Conservation (phyloP, 2,888 invertebrate species). For the Uloborus plumipes region DNA sequence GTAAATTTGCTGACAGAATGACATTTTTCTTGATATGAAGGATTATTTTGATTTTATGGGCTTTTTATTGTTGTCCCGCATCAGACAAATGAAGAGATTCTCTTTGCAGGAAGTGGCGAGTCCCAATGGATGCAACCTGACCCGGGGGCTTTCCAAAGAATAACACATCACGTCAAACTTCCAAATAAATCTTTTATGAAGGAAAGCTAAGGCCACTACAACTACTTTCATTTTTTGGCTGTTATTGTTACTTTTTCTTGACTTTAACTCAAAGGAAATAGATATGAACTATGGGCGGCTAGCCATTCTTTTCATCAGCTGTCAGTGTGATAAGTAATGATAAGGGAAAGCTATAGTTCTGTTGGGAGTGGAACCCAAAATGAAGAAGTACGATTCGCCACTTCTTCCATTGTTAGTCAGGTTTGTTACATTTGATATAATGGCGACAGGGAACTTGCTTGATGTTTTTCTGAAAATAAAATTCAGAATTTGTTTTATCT, state of each 20-base stretch:
- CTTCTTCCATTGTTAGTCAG: conserved; percentile 20
- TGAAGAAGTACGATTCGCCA: not conserved
- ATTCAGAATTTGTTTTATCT: no score
- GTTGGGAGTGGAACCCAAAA: not conserved
- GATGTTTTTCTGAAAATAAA: no score
- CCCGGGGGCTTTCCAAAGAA: conserved; percentile 27
- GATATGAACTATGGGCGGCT: conserved; percentile 52
- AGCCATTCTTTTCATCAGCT: conserved; percentile 51
- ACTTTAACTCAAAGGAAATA: conserved; percentile 59
- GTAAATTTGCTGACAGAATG: no score
- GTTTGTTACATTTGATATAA: conserved; percentile 25
- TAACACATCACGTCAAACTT: conserved; percentile 46
- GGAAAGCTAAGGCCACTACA: conserved; percentile 28
- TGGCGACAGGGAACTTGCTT: not conserved
- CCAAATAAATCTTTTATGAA: conserved; percentile 50
- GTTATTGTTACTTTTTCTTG: conserved; percentile 40
- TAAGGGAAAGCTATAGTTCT: conserved; percentile 33
- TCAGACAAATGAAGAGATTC: conserved; percentile 44
- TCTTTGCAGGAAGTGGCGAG: conserved; percentile 23
- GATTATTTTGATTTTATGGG: no score
- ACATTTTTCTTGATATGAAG: no score
- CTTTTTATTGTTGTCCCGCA: not conserved
- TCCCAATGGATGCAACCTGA: conserved; percentile 47
- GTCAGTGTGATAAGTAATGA: conserved; percentile 54
- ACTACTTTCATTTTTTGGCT: conserved; percentile 35